These are phyloP conservation scores for Engraulis encrasicolus DNA, from an alignment of 2,113 vertebrate genomes.

Conservation along the genomic window DNA sequence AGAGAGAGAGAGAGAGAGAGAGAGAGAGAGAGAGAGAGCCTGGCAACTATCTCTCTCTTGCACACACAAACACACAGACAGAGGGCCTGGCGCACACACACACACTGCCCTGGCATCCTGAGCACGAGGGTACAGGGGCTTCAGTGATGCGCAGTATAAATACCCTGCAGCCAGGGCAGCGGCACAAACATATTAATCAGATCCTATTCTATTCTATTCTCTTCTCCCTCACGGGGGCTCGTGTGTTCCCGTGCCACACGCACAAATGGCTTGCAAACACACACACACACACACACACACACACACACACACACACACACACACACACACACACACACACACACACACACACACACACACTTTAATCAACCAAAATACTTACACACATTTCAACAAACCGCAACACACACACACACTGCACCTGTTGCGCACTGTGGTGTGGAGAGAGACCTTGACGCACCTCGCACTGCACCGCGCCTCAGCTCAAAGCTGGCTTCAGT, in stretches of 20 bases:
- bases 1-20: no score
- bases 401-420: background rate
- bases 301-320: conserved; percentile 24
- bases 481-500: conserved; percentile 7
- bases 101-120: conserved; percentile 41
- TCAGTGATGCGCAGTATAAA: conserved; percentile 31
- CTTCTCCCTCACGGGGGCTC: conserved; percentile 18
- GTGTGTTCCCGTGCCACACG: background rate
- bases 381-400: background rate
- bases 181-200: conserved; percentile 53
- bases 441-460: background rate
- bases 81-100: no score
- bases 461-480: background rate
- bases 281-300: background rate
- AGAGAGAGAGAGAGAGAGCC: no score
- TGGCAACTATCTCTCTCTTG: no score
- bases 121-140: conserved; percentile 4
- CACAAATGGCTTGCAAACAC: no score
- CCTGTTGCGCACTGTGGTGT: background rate
- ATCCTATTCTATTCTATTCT: conserved; percentile 21
- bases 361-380: no score
- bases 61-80: no score
- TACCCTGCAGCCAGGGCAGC: conserved; percentile 39
- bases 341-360: background rate
- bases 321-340: background rate